A percentile compares a stretch with the other conserved stretches of the same genome.
These are phyloP conservation scores for Spodoptera litura DNA, from an alignment of 1,140 invertebrate genomes.

Conservation along the genomic window DNA sequence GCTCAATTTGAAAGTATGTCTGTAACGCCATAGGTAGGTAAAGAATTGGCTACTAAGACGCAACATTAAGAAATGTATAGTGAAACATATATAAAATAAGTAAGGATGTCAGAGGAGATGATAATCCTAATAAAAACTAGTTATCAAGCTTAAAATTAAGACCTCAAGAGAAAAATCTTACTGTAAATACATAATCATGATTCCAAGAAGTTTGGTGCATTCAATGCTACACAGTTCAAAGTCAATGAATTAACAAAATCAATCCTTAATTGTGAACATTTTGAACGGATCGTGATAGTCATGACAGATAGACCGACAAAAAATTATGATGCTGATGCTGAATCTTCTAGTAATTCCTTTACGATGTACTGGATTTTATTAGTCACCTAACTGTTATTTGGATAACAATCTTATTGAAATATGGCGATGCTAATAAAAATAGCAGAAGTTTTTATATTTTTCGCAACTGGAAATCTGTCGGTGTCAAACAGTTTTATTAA, in stretches of 20 bases:
- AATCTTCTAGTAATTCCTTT: conserved; percentile 11
- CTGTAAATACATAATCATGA: too few species aligned
- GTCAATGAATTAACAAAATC: not conserved
- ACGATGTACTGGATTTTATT: not conserved
- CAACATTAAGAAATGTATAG: too few species aligned
- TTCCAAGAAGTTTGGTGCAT: too few species aligned
- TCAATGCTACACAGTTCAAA: too few species aligned
- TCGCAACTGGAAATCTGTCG: not conserved
- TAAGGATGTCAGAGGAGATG: too few species aligned
- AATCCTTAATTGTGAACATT: conserved; percentile 10
- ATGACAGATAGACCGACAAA: conserved; percentile 26
- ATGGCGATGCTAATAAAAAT: not conserved
- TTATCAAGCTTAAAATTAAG: too few species aligned
- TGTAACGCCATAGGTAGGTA: not conserved
- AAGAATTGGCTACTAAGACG: too few species aligned
- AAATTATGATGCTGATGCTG: conserved; percentile 18
- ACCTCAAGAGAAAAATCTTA: too few species aligned
- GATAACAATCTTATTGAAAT: conserved; percentile 14
- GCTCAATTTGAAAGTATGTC: not conserved
- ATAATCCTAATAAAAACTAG: too few species aligned
- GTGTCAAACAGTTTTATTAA: not conserved
- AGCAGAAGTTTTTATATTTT: not conserved
- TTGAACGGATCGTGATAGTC: conserved; percentile 12
- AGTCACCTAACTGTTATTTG: conserved; percentile 17
- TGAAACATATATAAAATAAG: too few species aligned